Conservation (phyloP, 2,797 vertebrate species). For the Austrolebias charrua region DNA sequence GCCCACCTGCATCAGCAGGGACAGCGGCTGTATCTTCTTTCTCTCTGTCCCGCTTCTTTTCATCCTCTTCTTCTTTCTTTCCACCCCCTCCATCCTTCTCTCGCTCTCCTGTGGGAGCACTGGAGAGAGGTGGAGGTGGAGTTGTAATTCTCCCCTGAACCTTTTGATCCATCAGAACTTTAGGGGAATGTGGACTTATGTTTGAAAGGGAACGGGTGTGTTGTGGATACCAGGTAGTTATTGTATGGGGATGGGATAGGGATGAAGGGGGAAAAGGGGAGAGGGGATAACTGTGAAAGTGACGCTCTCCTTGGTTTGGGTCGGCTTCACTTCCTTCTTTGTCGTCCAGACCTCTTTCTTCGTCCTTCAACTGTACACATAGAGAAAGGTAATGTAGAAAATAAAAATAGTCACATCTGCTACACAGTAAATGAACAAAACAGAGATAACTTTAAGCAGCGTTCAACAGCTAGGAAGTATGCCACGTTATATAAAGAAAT, state of each 20-base stretch:
- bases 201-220: constrained; percentile 40
- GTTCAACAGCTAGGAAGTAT: not conserved
- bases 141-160: constrained; percentile 77
- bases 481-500: not conserved
- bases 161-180: constrained; percentile 80
- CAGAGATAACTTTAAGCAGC: constrained; percentile 36
- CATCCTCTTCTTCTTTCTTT: constrained; percentile 81
- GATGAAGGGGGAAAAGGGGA: constrained; percentile 47
- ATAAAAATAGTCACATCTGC: constrained; percentile 53
- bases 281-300: constrained; percentile 57
- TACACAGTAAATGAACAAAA: constrained; percentile 47
- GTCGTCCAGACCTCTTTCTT: constrained; percentile 76
- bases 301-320: constrained; percentile 69
- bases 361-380: constrained; percentile 74
- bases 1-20: constrained; percentile 52
- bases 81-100: constrained; percentile 79
- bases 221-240: constrained; percentile 51
- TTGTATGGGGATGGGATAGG: constrained; percentile 56
- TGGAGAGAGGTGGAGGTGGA: constrained; percentile 77
- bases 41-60: constrained; percentile 79
- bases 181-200: constrained; percentile 40
- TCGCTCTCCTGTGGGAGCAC: constrained; percentile 70
- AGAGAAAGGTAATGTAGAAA: constrained; percentile 42
- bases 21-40: constrained; percentile 64
- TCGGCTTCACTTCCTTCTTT: constrained; percentile 64